These are phyloP conservation scores for Amphimallon solstitiale DNA, from an alignment of 2,888 invertebrate genomes.

Conservation along the genomic window DNA sequence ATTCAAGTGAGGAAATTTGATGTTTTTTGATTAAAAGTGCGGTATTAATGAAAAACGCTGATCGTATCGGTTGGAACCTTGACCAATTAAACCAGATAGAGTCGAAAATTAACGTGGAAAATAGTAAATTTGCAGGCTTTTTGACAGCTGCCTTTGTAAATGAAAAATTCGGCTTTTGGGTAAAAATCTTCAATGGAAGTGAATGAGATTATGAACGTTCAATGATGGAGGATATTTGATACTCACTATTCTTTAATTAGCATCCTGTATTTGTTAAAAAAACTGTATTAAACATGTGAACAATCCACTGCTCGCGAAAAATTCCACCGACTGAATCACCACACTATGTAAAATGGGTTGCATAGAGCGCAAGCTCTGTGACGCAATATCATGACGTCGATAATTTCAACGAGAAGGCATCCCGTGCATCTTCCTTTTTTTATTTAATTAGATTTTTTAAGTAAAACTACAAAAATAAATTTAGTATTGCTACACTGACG, in stretches of 20 bases:
- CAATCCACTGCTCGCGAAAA: conserved; percentile 31
- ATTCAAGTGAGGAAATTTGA: background rate
- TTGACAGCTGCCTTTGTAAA: conserved; percentile 35
- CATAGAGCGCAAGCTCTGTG: conserved; percentile 71
- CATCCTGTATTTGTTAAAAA: conserved; percentile 66
- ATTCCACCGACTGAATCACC: conserved; percentile 63
- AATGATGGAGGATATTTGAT: conserved; percentile 43
- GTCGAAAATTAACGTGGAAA: conserved; percentile 23
- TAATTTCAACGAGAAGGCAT: conserved; percentile 29
- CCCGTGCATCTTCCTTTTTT: background rate
- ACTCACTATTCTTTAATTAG: conserved; percentile 80
- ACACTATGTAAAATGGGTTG: conserved; percentile 65
- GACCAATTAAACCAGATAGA: conserved; percentile 24
- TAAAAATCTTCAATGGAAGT: background rate
- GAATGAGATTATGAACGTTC: conserved; percentile 24
- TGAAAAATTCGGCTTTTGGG: conserved; percentile 4
- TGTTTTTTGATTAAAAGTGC: background rate
- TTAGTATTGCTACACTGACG: no score
- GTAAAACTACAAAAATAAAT: no score
- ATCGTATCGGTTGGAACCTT: conserved; percentile 12
- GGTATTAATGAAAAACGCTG: conserved; percentile 5
- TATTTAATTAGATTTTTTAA: background rate
- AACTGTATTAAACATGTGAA: conserved; percentile 56
- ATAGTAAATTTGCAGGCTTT: conserved; percentile 14
- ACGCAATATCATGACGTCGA: conserved; percentile 74